Conservation (phyloP, 2,113 vertebrate genomes). For the Apistogramma diplotaenia region DNA sequence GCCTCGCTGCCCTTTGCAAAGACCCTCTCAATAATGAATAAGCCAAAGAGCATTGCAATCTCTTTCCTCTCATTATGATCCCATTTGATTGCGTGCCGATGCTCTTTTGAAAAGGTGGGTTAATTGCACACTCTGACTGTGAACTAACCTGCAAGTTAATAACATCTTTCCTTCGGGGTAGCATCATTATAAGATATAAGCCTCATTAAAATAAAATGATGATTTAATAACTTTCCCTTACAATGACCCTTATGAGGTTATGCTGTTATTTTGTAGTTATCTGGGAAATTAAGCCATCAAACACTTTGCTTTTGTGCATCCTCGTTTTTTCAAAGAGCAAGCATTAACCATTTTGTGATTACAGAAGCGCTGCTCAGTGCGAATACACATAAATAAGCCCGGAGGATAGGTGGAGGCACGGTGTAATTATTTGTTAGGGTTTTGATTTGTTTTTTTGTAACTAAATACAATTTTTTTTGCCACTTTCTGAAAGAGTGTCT, state of each 20-base stretch:
- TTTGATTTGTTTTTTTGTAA: background rate
- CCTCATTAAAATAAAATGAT: slow-evolving; percentile 73
- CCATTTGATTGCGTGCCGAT: slow-evolving; percentile 44
- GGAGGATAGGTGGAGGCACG: background rate
- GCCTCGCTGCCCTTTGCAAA: slow-evolving; percentile 49
- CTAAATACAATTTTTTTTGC: background rate
- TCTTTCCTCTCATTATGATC: slow-evolving; percentile 62
- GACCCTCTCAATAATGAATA: slow-evolving; percentile 57
- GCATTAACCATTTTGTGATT: background rate
- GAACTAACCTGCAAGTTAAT: slow-evolving; percentile 76
- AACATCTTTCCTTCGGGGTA: slow-evolving; percentile 71
- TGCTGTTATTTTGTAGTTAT: slow-evolving; percentile 38
- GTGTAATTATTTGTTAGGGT: background rate
- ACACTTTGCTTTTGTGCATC: background rate
- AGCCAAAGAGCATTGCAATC: slow-evolving; percentile 32
- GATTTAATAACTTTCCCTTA: slow-evolving; percentile 73
- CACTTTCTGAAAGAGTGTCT: background rate
- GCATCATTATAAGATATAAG: slow-evolving; percentile 68
- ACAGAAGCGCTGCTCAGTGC: background rate
- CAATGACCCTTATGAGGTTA: slow-evolving; percentile 58
- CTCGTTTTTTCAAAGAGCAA: background rate
- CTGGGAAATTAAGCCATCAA: slow-evolving; percentile 42
- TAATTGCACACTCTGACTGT: slow-evolving; percentile 65
- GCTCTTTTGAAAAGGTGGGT: slow-evolving; percentile 60
- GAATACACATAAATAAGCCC: background rate